phyloP scores from a whole-genome alignment of 2,113 vertebrate genomes.

The Scalopus aquaticus region DNA sequence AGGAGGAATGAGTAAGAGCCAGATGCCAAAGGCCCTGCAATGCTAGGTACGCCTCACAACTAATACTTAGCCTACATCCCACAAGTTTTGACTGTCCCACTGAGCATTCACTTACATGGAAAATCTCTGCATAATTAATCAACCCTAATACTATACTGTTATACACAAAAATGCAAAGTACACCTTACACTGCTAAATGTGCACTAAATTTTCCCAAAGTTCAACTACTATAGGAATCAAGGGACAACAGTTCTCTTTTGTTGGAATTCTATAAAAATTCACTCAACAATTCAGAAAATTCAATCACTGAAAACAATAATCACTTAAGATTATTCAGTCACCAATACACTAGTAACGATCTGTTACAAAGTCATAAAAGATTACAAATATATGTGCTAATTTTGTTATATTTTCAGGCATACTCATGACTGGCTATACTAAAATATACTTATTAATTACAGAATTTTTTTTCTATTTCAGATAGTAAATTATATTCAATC shows the following conservation, averaged over 20 bases:
- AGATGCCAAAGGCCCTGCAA: neutral
- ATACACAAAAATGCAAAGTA: neutral
- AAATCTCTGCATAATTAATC: neutral
- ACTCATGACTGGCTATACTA: neutral
- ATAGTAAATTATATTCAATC: neutral
- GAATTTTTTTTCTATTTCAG: slow-evolving; percentile 12
- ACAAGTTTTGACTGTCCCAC: neutral
- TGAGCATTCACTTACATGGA: neutral
- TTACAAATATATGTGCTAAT: neutral
- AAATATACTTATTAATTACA: neutral
- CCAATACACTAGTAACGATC: neutral
- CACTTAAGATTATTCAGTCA: neutral
- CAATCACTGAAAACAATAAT: neutral
- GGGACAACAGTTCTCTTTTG: neutral
- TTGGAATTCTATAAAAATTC: neutral
- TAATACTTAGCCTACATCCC: neutral
- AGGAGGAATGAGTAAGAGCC: neutral
- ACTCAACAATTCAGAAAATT: neutral
- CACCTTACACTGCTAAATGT: neutral
- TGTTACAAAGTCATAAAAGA: neutral
- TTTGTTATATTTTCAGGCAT: neutral
- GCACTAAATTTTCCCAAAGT: neutral
- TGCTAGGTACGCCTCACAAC: neutral
- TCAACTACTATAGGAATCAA: neutral
- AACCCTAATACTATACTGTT: neutral